phyloP scores from a whole-genome alignment of 2,888 invertebrate species.

The Thecophora atra region DNA sequence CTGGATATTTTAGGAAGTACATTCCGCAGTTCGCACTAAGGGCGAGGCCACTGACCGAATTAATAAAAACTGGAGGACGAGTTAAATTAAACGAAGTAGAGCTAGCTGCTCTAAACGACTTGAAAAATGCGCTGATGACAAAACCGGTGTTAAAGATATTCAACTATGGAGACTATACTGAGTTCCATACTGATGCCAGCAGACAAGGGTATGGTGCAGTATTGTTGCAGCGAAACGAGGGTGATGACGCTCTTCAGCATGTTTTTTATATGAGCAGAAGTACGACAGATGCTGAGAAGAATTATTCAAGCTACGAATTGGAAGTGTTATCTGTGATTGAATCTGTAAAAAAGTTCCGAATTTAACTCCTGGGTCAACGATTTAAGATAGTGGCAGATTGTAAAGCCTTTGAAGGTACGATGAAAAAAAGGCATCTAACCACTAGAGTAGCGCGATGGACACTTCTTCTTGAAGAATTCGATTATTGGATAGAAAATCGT shows the following conservation, averaged over 20 bases:
- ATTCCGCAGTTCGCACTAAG: no score
- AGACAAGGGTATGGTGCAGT: slow-evolving; percentile 40
- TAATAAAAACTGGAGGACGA: background rate
- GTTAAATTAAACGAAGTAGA: background rate
- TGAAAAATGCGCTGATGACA: background rate
- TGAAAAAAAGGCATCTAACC: no score
- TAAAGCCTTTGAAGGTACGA: no score
- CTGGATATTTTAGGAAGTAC: no score
- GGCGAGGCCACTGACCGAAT: background rate
- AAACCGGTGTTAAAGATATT: background rate
- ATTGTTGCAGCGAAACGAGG: slow-evolving; percentile 35
- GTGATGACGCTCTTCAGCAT: slow-evolving; percentile 39
- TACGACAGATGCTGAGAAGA: slow-evolving; percentile 38
- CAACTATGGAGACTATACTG: background rate
- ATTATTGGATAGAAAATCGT: no score
- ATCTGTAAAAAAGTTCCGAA: no score
- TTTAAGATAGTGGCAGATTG: no score
- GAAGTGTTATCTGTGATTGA: slow-evolving; percentile 42
- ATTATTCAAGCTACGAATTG: slow-evolving; percentile 46
- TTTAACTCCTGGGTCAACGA: no score
- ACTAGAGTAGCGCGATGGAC: no score
- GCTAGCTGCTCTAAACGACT: background rate
- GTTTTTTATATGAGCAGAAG: slow-evolving; percentile 41
- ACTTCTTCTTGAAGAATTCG: no score
- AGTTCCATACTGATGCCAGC: slow-evolving; percentile 17